Conservation (phyloP, 2,797 vertebrate genomes). For the Staurois parvus region DNA sequence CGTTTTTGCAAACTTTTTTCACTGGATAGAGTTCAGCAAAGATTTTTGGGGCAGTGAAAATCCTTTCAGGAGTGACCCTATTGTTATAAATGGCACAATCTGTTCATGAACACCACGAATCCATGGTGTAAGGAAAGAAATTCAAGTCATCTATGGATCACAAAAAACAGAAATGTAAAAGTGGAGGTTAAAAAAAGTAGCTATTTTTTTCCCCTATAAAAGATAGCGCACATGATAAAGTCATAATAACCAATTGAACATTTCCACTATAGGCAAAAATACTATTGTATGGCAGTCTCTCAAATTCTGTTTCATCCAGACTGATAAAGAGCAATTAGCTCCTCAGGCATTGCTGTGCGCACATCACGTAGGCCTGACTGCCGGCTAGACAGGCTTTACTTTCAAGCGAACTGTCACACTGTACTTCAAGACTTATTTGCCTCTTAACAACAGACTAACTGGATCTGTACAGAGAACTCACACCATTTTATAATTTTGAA, state of each 20-base stretch:
- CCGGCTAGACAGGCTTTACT: slow-evolving; percentile 3
- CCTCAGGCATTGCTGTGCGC: background rate
- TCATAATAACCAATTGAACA: background rate
- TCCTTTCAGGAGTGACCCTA: too few relatives aligned
- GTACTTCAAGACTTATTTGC: background rate
- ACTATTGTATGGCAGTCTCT: background rate
- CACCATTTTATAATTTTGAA: background rate
- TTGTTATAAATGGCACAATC: too few relatives aligned
- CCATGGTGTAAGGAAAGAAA: too few relatives aligned
- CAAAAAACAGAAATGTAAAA: too few relatives aligned
- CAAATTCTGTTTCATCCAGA: slow-evolving; percentile 19
- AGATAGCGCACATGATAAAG: too few relatives aligned
- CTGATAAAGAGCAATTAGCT: background rate
- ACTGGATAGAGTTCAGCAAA: too few relatives aligned
- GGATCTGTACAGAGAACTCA: background rate
- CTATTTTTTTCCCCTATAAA: too few relatives aligned
- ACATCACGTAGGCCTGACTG: background rate
- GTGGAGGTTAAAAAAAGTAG: too few relatives aligned
- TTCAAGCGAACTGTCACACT: background rate
- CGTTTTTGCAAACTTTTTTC: too few relatives aligned
- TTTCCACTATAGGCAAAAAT: background rate
- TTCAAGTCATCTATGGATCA: too few relatives aligned
- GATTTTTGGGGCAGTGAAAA: too few relatives aligned
- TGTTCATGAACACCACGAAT: too few relatives aligned
- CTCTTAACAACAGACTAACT: background rate